A percentile compares a stretch with the other conserved stretches of the same genome.
phyloP scores from a whole-genome alignment of 2,113 vertebrate species.

The Cavia porcellus region DNA sequence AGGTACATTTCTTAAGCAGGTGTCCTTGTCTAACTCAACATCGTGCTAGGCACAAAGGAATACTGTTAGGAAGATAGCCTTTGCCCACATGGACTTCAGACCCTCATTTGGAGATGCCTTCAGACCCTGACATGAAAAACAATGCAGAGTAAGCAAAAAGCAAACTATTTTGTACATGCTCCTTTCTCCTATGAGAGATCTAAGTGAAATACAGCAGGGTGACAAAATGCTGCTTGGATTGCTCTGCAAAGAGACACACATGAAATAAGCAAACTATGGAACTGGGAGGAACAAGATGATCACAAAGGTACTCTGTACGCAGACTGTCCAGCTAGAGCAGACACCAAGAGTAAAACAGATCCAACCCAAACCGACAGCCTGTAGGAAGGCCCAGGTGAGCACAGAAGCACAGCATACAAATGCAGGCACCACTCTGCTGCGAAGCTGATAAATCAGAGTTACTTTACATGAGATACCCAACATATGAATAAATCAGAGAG shows the following conservation, averaged over 20 bases:
- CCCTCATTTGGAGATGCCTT: not conserved
- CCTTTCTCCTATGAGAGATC: not conserved
- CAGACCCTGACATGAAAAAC: not conserved
- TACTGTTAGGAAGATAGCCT: not conserved
- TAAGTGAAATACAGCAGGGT: not conserved
- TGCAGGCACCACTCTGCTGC: not conserved
- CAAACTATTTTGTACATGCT: not conserved
- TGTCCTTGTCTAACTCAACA: not conserved
- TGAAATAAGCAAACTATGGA: not conserved
- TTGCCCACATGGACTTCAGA: not conserved
- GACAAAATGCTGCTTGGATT: not conserved
- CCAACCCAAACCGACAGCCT: not conserved
- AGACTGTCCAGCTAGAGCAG: not conserved
- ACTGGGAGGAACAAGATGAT: not conserved
- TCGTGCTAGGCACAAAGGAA: not conserved
- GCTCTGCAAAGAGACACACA: not conserved
- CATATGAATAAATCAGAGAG: too few relatives aligned
- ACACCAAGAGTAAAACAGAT: not conserved
- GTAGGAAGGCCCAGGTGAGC: not conserved
- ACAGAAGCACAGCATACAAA: not conserved
- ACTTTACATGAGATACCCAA: not conserved
- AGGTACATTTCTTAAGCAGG: not conserved
- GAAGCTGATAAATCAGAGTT: fast-evolving
- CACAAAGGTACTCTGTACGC: not conserved
- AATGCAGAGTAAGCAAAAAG: not conserved